phyloP scores from a whole-genome alignment of 2,888 invertebrate species.

The Willowsia nigromaculata region DNA sequence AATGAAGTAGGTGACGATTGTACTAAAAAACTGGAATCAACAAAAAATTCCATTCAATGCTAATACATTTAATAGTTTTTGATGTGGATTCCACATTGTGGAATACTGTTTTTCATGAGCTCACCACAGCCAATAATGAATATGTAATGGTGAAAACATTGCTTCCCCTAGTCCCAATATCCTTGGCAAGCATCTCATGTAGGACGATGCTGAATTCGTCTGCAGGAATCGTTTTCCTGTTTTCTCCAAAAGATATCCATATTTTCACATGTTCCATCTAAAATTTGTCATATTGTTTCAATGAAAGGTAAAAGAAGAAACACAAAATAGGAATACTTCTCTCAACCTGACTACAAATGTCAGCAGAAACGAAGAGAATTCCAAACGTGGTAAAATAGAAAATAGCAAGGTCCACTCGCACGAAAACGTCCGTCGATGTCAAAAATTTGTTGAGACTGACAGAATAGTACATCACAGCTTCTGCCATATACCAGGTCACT shows the following conservation, averaged over 20 bases:
- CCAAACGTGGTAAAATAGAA: constrained; percentile 22
- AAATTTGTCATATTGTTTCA: too few relatives aligned
- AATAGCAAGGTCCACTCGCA: background rate
- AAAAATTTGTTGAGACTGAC: background rate
- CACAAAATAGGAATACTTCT: background rate
- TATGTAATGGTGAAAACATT: constrained; percentile 59
- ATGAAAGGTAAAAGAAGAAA: too few relatives aligned
- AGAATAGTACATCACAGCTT: constrained; percentile 42
- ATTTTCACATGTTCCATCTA: constrained; percentile 47
- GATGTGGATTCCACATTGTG: too few relatives aligned
- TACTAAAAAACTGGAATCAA: constrained; percentile 58
- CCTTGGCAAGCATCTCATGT: constrained; percentile 50
- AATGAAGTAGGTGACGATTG: constrained; percentile 56
- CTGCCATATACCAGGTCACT: constrained; percentile 45
- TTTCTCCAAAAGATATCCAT: constrained; percentile 10
- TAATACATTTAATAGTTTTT: too few relatives aligned
- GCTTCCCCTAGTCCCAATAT: constrained; percentile 53
- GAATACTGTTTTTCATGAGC: too few relatives aligned
- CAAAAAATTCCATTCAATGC: too few relatives aligned
- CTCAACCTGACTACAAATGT: constrained; percentile 37
- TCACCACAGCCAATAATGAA: constrained; percentile 28
- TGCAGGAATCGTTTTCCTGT: constrained; percentile 12
- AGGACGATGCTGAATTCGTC: constrained; percentile 52
- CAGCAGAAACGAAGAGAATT: constrained; percentile 15
- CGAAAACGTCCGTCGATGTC: background rate